Conservation (phyloP, 92 coral and sea anemone genomes). For the Plumapathes pennacea region DNA sequence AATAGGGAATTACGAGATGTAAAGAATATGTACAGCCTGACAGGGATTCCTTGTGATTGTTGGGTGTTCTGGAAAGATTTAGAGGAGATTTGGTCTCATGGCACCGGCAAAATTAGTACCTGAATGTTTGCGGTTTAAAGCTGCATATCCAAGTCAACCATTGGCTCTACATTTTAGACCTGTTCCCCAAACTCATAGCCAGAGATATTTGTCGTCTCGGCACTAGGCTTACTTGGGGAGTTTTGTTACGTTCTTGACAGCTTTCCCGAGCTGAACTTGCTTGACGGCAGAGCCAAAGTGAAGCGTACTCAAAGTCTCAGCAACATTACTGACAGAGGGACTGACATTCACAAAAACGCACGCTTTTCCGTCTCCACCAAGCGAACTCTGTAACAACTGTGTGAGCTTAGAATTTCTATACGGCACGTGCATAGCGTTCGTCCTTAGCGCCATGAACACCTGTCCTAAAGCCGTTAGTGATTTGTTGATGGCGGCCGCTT, state of each 20-base stretch:
- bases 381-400: constrained; percentile 75
- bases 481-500: constrained; percentile 91
- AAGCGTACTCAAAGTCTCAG: constrained; percentile 78
- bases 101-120: too few species aligned
- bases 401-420: constrained; percentile 89
- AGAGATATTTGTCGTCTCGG: too few species aligned
- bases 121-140: too few species aligned
- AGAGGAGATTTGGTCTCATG: too few species aligned
- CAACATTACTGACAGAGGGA: constrained; percentile 67
- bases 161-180: too few species aligned
- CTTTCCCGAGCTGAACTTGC: constrained; percentile 88
- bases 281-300: constrained; percentile 84
- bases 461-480: constrained; percentile 88
- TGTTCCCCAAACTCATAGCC: too few species aligned
- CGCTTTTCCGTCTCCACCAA: constrained; percentile 92
- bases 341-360: constrained; percentile 87
- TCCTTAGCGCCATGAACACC: constrained; percentile 74
- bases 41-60: too few species aligned
- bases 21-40: too few species aligned
- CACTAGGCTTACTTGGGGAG: constrained; percentile 36
- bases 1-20: too few species aligned
- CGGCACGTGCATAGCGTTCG: constrained; percentile 89
- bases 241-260: constrained; percentile 66
- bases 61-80: too few species aligned
- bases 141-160: too few species aligned